Conservation (phyloP, 2,113 vertebrate species). For the Caloenas nicobarica region DNA sequence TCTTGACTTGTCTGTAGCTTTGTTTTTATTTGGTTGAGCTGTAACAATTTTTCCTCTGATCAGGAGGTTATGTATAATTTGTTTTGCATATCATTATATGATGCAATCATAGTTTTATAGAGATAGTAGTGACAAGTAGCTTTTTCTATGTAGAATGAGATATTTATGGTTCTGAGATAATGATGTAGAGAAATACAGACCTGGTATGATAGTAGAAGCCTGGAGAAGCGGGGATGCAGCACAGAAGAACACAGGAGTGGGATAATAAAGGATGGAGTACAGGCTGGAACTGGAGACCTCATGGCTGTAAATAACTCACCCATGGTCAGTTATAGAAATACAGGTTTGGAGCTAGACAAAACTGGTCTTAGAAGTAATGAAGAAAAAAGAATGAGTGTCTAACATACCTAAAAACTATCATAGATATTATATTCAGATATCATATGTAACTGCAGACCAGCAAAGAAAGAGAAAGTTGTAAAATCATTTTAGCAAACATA, state of each 20-base stretch:
- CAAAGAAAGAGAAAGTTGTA: not conserved
- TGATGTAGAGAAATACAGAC: not conserved
- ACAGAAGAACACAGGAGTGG: not conserved
- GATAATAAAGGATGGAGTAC: not conserved
- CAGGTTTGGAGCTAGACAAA: not conserved
- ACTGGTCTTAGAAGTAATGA: not conserved
- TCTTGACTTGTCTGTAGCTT: not conserved
- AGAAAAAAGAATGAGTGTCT: not conserved
- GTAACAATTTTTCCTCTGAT: not conserved
- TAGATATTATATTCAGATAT: not conserved
- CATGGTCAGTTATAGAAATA: not conserved
- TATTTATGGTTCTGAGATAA: not conserved
- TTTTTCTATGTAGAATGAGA: not conserved
- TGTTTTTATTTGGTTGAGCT: not conserved
- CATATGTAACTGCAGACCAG: not conserved
- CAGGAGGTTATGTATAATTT: not conserved
- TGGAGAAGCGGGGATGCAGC: not conserved
- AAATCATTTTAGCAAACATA: not conserved
- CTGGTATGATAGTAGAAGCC: not conserved
- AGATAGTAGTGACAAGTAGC: not conserved
- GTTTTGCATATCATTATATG: not conserved
- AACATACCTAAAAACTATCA: not conserved
- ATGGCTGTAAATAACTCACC: not conserved
- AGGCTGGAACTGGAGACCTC: not conserved
- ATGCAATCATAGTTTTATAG: not conserved